Percentiles rank a stretch among this genome's conserved stretches.
phyloP scores from a whole-genome alignment of 2,113 vertebrate genomes.

The Grallaria varia region DNA sequence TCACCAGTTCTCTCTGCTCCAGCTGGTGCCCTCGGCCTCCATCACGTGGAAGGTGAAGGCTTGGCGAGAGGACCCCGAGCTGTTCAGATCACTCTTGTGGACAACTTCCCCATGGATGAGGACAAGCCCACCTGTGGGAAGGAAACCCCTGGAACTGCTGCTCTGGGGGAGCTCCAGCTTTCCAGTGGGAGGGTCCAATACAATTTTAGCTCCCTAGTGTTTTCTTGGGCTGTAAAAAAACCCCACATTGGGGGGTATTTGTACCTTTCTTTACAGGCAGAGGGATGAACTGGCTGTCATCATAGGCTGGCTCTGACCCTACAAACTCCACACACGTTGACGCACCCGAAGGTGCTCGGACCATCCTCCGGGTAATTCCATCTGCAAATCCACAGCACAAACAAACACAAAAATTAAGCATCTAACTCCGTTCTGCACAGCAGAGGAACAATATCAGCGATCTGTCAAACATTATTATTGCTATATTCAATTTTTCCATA shows the following conservation, averaged over 20 bases:
- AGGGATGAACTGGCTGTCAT: slow-evolving; percentile 77
- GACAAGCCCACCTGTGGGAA: slow-evolving; percentile 79
- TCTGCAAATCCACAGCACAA: slow-evolving; percentile 62
- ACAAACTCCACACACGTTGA: slow-evolving; percentile 78
- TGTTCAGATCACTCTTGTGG: slow-evolving; percentile 89
- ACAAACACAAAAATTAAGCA: background rate
- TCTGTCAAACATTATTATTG: background rate
- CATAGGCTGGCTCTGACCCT: slow-evolving; percentile 77
- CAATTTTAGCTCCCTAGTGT: background rate
- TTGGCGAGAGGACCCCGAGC: slow-evolving; percentile 82
- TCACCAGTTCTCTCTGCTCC: slow-evolving; percentile 95
- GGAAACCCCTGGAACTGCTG: background rate
- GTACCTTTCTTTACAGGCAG: slow-evolving; percentile 87
- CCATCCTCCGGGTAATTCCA: slow-evolving; percentile 85
- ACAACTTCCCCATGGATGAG: slow-evolving; percentile 93
- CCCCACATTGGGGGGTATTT: background rate
- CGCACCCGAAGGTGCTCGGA: slow-evolving; percentile 77
- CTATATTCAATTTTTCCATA: background rate
- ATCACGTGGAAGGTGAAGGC: slow-evolving; percentile 93
- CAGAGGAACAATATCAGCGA: background rate
- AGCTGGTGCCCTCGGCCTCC: slow-evolving; percentile 83
- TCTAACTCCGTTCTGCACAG: background rate
- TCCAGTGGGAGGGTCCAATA: background rate
- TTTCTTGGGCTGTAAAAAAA: background rate
- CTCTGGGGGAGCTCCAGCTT: background rate